phyloP scores from a whole-genome alignment of 2,113 vertebrate species.

The Perca fluviatilis region DNA sequence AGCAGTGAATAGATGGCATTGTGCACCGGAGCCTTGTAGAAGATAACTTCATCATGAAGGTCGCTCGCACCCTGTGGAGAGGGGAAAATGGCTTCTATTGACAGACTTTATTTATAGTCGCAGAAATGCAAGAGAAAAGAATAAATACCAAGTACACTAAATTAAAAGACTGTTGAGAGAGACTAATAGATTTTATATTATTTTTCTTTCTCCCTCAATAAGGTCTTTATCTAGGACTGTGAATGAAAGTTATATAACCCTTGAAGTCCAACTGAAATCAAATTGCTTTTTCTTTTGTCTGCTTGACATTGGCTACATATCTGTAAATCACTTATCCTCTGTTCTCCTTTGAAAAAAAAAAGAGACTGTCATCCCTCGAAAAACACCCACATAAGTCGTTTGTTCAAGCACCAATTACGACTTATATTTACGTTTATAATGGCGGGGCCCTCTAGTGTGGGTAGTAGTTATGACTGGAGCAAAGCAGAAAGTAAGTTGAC shows the following conservation, averaged over 20 bases:
- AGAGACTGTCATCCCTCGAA: too few species aligned
- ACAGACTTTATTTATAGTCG: slow-evolving; percentile 55
- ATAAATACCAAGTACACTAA: slow-evolving; percentile 23
- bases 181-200: slow-evolving; percentile 38
- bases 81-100: slow-evolving; percentile 50
- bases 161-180: slow-evolving; percentile 42
- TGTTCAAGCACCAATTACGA: too few species aligned
- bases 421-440: too few species aligned
- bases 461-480: too few species aligned
- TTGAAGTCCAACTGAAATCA: not conserved
- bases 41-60: slow-evolving; percentile 50
- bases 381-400: too few species aligned
- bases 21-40: slow-evolving; percentile 50
- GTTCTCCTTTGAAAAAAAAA: not conserved
- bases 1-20: slow-evolving; percentile 53
- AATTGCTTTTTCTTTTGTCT: not conserved
- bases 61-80: slow-evolving; percentile 32
- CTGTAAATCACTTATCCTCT: not conserved
- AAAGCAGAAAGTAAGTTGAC: too few species aligned
- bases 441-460: too few species aligned
- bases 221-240: slow-evolving; percentile 45
- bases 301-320: not conserved
- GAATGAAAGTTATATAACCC: slow-evolving; percentile 47
- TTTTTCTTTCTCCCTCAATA: slow-evolving; percentile 33
- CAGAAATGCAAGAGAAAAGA: slow-evolving; percentile 40